Evolutionary conservation across 2,888 invertebrate genomes (phyloP), one percentile per base, ranked within the genome.

Genomic region (Clusia tigrina): DNA sequence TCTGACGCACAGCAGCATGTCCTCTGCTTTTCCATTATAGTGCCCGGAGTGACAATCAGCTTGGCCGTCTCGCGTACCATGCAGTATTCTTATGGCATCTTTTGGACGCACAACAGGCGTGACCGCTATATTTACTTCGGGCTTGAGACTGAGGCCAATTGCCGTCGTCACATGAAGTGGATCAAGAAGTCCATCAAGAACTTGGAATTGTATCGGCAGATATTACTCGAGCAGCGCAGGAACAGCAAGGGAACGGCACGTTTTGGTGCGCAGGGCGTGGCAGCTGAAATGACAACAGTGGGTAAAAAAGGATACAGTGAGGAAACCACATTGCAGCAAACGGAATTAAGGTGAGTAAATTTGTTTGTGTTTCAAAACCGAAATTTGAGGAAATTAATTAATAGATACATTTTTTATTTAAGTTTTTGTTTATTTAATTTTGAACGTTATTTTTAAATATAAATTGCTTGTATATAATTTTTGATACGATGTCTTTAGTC

Each of bases 51-150:
- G 0, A 79, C 74, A 18, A 74, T 83, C 0, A 81, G 81, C 48
- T 69, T 80, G 66, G 82, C 84, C 22, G 77, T 74, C 20, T 84
- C 84, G 1, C 79, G 84, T 54, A 83, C 84, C 2, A 84, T 83
- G 63, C 73, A 77, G 48, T 70, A 78, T 62, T 81, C 83, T 1
- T 84, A 84, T 66, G 84, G 84, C 0, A 66, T 84, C 2, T 84
- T 83, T 67, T 84, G 84, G 84, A 82, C 80, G 24, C 81, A 84
- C 63, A 82, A 83, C 73, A 81, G 84, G 2, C 83, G 83, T 17
- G 75, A 81, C 60, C 83, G 83, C 65, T 80, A 78, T 22, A 79
- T 83, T 9, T 84, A 83, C 61, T 81, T 84, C 70, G 80, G 84
- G 2, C 71, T 83, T 9, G 84, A 84, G 51, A 79, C 83, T 0